Conservation (phyloP, 2,888 invertebrate species). For the Eristalinus sepulchralis region DNA sequence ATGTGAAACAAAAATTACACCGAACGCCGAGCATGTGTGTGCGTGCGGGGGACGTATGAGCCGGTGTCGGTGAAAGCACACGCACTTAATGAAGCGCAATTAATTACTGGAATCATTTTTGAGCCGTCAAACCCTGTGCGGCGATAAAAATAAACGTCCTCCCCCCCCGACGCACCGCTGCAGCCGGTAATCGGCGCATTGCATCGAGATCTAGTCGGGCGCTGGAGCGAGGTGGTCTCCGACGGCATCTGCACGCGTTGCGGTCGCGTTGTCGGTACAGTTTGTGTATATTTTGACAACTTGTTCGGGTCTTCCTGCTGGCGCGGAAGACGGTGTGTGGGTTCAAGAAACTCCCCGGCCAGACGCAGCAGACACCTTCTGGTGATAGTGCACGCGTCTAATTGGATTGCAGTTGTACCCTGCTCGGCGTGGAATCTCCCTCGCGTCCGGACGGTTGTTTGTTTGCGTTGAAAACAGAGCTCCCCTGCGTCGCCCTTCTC, state of each 20-base stretch:
- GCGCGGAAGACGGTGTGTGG: not conserved
- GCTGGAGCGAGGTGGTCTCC: constrained; percentile 11
- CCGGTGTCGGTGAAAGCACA: constrained; percentile 32
- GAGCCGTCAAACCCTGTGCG: constrained; percentile 34
- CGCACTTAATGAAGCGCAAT: constrained; percentile 56
- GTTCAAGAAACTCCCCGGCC: constrained; percentile 55
- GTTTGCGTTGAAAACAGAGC: not conserved
- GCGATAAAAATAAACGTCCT: constrained; percentile 56
- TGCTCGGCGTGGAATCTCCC: not conserved
- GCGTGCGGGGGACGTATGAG: not conserved
- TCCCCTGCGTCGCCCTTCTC: not conserved
- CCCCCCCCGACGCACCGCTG: constrained; percentile 2
- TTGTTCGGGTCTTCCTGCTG: constrained; percentile 57
- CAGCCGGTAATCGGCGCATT: constrained; percentile 22
- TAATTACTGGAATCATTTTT: constrained; percentile 50
- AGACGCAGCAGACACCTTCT: constrained; percentile 20
- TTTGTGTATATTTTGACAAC: constrained; percentile 68
- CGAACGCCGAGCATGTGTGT: not conserved
- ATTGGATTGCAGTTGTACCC: constrained; percentile 25
- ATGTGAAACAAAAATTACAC: constrained; percentile 12
- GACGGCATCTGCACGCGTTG: constrained; percentile 16
- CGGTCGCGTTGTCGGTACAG: constrained; percentile 2
- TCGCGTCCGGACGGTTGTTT: not conserved
- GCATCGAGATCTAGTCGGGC: not conserved
- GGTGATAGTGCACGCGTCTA: constrained; percentile 2